Conservation (phyloP, 1,140 invertebrate genomes). For the Trachelipus rathkii region DNA sequence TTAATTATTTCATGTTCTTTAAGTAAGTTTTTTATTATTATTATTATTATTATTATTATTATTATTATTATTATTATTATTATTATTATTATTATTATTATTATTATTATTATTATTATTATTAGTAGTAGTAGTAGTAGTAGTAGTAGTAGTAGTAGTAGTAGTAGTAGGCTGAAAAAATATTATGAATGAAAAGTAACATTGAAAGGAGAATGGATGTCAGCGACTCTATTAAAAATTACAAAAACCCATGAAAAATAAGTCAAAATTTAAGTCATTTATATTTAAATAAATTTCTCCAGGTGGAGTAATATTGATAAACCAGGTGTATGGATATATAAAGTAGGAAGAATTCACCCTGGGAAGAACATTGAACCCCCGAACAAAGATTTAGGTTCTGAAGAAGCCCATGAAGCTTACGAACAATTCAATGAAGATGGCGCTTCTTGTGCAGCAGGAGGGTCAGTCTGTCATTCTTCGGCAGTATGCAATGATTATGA, state of each 20-base stretch:
- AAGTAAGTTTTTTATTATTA: too few relatives aligned
- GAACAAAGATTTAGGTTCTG: slow-evolving; percentile 50
- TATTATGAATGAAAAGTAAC: too few relatives aligned
- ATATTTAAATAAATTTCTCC: slow-evolving; percentile 46
- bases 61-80: not conserved
- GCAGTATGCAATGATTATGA: slow-evolving; percentile 76
- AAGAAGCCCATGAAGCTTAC: not conserved
- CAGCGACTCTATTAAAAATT: too few relatives aligned
- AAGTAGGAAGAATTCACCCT: slow-evolving; percentile 59
- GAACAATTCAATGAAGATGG: slow-evolving; percentile 20
- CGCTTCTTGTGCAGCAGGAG: slow-evolving; percentile 56
- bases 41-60: not conserved
- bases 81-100: slow-evolving; percentile 13
- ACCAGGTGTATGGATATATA: slow-evolving; percentile 77
- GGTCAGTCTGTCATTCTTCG: slow-evolving; percentile 70
- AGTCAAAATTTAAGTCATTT: too few relatives aligned
- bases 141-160: too few relatives aligned
- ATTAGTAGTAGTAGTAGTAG: too few relatives aligned
- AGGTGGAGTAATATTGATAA: slow-evolving; percentile 78
- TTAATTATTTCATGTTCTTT: slow-evolving; percentile 18
- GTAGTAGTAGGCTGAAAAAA: too few relatives aligned
- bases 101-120: not conserved
- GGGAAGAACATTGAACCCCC: slow-evolving; percentile 63
- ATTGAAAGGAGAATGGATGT: too few relatives aligned
- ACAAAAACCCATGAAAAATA: too few relatives aligned